phyloP scores from a whole-genome alignment of 2,797 vertebrate species.

The Sebastes ruberrimus region DNA sequence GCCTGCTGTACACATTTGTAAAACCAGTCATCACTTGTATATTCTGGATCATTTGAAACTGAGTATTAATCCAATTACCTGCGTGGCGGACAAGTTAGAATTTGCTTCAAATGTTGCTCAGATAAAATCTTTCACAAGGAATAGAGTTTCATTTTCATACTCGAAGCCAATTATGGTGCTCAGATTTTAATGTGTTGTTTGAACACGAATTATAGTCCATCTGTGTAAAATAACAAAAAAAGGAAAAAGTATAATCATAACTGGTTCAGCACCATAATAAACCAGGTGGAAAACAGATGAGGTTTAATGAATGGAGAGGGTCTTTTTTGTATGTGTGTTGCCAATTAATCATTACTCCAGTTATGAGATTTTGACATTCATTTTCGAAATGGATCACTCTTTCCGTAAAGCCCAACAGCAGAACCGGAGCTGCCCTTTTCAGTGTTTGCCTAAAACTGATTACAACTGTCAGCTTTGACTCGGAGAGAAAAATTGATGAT shows the following conservation, averaged over 20 bases:
- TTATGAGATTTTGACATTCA: constrained; percentile 10
- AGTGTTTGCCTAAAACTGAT: constrained; percentile 7
- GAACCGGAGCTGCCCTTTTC: background rate
- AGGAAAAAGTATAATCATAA: background rate
- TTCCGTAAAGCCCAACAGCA: background rate
- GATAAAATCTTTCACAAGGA: constrained; percentile 21
- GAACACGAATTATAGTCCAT: constrained; percentile 12
- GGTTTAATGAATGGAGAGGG: constrained; percentile 7
- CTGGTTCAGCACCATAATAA: constrained; percentile 23
- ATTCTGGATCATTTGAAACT: background rate
- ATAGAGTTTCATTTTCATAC: constrained; percentile 23
- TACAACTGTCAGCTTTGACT: constrained; percentile 22
- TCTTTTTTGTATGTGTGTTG: constrained; percentile 11
- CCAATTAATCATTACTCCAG: constrained; percentile 13
- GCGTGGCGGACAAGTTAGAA: background rate
- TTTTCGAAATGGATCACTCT: constrained; percentile 11
- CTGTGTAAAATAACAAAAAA: constrained; percentile 21
- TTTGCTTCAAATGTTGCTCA: background rate
- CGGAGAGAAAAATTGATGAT: background rate
- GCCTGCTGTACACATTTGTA: background rate
- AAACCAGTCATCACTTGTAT: background rate
- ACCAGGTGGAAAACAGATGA: constrained; percentile 27
- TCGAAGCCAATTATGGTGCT: background rate
- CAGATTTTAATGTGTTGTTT: constrained; percentile 13
- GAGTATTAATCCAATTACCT: constrained; percentile 15